Base-by-base conservation (phyloP, 2,888 invertebrate genomes). In the Yponomeuta malinellus region DNA sequence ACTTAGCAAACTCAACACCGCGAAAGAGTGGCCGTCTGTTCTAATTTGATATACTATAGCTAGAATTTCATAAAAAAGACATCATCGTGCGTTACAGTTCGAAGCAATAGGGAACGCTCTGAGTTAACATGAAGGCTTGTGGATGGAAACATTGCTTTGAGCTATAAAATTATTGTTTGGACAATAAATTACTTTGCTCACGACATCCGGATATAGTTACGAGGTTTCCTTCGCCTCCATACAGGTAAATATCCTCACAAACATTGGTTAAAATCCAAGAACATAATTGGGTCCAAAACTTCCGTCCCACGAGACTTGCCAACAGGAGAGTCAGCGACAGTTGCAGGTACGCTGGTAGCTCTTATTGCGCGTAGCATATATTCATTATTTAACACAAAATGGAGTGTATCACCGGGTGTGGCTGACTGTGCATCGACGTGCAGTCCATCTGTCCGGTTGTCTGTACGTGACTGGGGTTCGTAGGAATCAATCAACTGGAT, bases 391-490 rank as follows among this genome's bases (percentile, higher is more conserved):
- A 33, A 33, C 2, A 33, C 33, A 33, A 5, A 33, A 33, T 33
- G 23, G 23, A 33, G 43, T 8, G 43, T 43, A 3, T 37, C 2
- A 2, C 37, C 37, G 9, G 9, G 43, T 43, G 52, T 15, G 12
- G 1, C 15, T 59, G 15, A 59, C 52, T 15, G 52, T 59, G 2
- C 68, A 65, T 87, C 84, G 83, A 84, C 83, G 83, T 43, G 83
- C 83, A 82, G 79, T 80, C 81, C 79, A 83, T 83, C 86, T 81
- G 83, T 84, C 80, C 82, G 84, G 82, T 80, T 82, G 84, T 82
- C 78, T 75, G 81, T 87, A 89, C 88, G 89, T 88, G 87, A 89
- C 85, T 84, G 82, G 86, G 85, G 83, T 86, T 82, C 82, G 52
- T 43, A 77, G 77, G 29, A 68, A 67, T 67, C 67, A 33, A 67